Evolutionary conservation across 2,888 invertebrate species (phyloP), one percentile per base, ranked within the genome.

Genomic region (Norana najaformis): DNA sequence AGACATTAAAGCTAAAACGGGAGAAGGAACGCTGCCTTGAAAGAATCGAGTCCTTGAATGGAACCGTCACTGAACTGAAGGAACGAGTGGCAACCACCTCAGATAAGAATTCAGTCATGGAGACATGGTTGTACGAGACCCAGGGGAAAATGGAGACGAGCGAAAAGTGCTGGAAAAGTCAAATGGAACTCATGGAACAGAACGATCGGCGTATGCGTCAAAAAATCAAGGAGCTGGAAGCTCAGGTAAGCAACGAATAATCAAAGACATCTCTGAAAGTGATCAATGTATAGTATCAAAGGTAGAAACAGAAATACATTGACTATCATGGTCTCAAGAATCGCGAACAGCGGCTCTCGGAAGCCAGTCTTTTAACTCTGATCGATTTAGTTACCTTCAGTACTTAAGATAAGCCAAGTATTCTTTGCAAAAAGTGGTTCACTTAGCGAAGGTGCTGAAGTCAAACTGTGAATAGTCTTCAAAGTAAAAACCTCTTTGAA

Each of bases 1-100:
- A 92, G 88, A 82, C 91, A 88, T 88, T 90, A 30, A 91, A 91
- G 5, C 88, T 90, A 36, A 89, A 91, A 69, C 35, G 83, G 53
- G 83, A 35, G n/a, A 88, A 83, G 36, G 90, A 91, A 37, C 85
- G 85, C 13, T 37, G 37, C 37, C 36, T 85, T 34, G 85, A 85
- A 23, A 85, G 37, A 23, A 85, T 85, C 16, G 36, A 85, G 36
- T 11, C 85, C 4, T 23, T 85, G 85, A 85, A 85, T 23, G 85
- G 85, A 85, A 85, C 85, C 20, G 85, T 37, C 0, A 85, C 85
- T 16, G 85, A 85, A 35, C 23, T 85, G 34, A 85, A 85, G 85
- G 85, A 85, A 37, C 35, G 85, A 37, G 85, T 85, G 85, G 85
- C 85, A 37, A 85, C 85, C 13, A 37, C 85, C 36, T 20, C 37